Evolutionary conservation across 2,888 invertebrate genomes (phyloP), one percentile per base, ranked within the genome.

Genomic region (Thereva unica): DNA sequence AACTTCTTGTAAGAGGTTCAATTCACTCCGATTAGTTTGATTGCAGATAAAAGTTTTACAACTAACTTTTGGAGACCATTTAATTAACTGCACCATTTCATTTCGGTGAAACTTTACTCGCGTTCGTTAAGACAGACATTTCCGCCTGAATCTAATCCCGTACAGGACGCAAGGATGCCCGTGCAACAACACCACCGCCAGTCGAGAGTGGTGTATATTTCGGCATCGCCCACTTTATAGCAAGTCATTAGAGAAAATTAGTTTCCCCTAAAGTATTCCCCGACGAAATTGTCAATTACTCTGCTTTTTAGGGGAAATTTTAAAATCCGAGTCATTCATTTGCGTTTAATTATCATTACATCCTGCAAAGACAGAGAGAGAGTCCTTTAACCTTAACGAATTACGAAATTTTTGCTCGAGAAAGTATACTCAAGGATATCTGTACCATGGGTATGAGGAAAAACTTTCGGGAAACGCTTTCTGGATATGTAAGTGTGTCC

Each of bases 211-310:
- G 23, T 54, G 23, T 47, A 64, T 52, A 38, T 52, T 64, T 47
- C 38, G n/a, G 38, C 53, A 49, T 64, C 45, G 59, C 53, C 65
- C 64, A 47, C 47, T 68, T 68, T 68, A 68, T 68, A 53, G 68
- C 59, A 42, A 68, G 68, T 68, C 68, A 68, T 68, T 68, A 68
- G 54, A 49, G 68, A 47, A 68, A 68, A 68, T 68, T 68, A 68
- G 68, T 68, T 68, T 23, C 59, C 47, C 50, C 45, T 41, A 54
- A 68, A 65, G 64, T 59, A 65, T 68, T 59, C 65, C 54, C 52
- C 59, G 53, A 47, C 57, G 52, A 65, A 56, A 68, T 68, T 68
- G 68, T 59, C 68, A 59, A 64, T 49, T 59, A 49, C 55, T 23
- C 23, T 23, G 42, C 40, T 47, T 42, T 10, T 23, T 12, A 6